Evolutionary conservation across 1,140 invertebrate species (phyloP).

Genomic region (Lasaia peninsularis): DNA sequence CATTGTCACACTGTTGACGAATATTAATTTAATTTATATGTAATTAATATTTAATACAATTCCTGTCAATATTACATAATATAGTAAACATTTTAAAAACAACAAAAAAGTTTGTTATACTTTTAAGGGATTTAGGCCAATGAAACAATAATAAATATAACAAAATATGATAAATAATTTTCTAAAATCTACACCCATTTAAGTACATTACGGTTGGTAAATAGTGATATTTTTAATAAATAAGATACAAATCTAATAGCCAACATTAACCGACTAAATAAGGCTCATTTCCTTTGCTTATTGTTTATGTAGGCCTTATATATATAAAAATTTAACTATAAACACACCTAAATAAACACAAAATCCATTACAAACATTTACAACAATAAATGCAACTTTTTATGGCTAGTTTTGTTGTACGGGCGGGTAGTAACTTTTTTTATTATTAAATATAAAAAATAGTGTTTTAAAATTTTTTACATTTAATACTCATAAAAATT

Average conservation of each 20-base stretch:
- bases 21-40: too few species aligned
- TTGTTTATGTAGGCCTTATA: neutral
- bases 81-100: neutral
- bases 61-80: neutral
- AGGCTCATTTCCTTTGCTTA: slow-evolving; percentile 9
- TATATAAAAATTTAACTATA: neutral
- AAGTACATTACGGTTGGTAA: neutral
- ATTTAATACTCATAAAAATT: too few species aligned
- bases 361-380: neutral
- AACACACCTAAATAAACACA: neutral
- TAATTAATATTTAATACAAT: too few species aligned
- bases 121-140: neutral
- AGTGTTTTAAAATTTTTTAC: too few species aligned
- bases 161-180: neutral
- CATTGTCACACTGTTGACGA: too few species aligned
- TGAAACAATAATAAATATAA: slow-evolving; percentile 7
- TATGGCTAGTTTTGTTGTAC: neutral
- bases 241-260: neutral
- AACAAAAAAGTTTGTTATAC: neutral
- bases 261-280: neutral
- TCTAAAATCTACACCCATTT: slow-evolving; percentile 1
- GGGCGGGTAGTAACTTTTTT: neutral
- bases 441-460: neutral
- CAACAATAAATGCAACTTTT: neutral
- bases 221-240: neutral